phyloP scores from a whole-genome alignment of 2,113 vertebrate genomes.

The Paramisgurnus dabryanus region DNA sequence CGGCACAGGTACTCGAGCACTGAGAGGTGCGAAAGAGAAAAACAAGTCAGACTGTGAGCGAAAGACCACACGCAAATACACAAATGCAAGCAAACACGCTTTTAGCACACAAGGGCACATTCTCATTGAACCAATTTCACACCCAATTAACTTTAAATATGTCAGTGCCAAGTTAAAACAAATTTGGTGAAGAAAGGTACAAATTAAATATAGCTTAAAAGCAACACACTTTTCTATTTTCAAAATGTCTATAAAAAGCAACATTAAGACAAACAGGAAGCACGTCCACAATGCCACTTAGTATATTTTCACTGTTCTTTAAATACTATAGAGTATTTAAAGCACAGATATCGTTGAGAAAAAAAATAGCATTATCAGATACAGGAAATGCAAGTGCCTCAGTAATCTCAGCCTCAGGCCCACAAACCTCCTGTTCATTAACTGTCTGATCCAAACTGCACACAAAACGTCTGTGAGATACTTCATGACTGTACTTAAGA shows the following conservation, averaged over 20 bases:
- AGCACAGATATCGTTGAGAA: conserved; percentile 18
- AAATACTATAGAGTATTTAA: conserved; percentile 37
- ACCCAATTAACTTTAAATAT: conserved; percentile 10
- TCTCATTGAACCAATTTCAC: conserved; percentile 2
- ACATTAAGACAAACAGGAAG: not conserved
- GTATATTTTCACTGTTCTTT: conserved; percentile 28
- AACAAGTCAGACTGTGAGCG: conserved; percentile 7
- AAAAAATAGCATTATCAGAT: conserved; percentile 37
- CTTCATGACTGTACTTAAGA: too few species aligned
- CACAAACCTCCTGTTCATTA: too few species aligned
- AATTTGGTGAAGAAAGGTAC: conserved; percentile 2
- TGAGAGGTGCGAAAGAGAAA: conserved; percentile 62
- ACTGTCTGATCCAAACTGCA: too few species aligned
- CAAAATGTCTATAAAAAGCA: not conserved
- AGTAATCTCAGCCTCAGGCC: too few species aligned
- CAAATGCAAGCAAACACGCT: not conserved
- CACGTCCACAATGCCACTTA: not conserved
- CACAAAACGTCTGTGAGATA: too few species aligned
- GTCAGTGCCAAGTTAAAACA: not conserved
- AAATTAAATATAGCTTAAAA: not conserved
- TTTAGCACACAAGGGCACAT: not conserved
- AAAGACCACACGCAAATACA: conserved; percentile 1
- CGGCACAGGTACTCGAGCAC: conserved; percentile 97
- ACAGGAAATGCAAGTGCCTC: conserved; percentile 35
- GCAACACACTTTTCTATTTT: not conserved